Evolutionary conservation across 2,113 vertebrate genomes (phyloP).

Genomic region (Cryptomyrus ogoouensis): DNA sequence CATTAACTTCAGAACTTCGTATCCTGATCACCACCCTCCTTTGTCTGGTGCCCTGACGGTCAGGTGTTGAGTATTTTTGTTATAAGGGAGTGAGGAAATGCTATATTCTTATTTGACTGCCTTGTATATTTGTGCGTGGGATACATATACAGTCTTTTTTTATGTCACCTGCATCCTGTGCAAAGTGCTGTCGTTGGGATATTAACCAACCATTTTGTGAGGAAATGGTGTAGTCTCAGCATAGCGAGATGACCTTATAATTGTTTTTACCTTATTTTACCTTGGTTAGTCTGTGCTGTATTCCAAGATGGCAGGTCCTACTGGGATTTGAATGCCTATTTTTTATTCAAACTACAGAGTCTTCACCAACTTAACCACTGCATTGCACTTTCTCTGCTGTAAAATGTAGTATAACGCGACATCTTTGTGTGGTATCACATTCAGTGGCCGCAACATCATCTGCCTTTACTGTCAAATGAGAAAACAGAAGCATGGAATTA

Average conservation of each 20-base stretch:
- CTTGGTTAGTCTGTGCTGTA: background rate
- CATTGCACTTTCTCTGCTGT: background rate
- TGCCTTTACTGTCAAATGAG: background rate
- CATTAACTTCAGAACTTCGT: background rate
- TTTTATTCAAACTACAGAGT: background rate
- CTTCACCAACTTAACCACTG: background rate
- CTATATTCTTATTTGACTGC: background rate
- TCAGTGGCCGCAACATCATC: background rate
- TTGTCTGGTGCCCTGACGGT: background rate
- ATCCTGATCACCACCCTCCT: background rate
- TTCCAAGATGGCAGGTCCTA: background rate
- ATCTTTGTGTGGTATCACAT: background rate
- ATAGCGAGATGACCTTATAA: background rate
- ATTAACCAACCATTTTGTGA: background rate
- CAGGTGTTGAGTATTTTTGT: background rate
- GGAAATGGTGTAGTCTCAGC: background rate
- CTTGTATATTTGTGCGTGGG: background rate
- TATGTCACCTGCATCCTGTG: background rate
- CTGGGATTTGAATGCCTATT: background rate
- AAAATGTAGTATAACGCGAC: background rate
- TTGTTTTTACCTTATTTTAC: background rate
- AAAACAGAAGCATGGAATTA: background rate
- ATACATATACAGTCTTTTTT: background rate
- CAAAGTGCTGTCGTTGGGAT: background rate
- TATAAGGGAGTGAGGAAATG: background rate